phyloP scores from a whole-genome alignment of 2,113 vertebrate genomes.

The Megalops atlanticus region DNA sequence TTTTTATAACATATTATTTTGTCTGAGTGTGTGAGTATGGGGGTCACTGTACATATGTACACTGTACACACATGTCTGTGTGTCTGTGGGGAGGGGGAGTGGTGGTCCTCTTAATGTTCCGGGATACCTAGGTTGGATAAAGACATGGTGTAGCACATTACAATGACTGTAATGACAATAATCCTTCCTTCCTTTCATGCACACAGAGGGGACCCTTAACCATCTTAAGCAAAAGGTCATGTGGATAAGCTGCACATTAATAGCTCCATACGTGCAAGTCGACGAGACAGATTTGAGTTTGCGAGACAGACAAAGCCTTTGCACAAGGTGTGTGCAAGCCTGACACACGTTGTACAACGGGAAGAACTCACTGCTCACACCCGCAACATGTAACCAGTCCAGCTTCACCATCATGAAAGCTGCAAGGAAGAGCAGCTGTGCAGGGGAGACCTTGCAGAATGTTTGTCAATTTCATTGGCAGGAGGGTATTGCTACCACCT shows the following conservation, averaged over 20 bases:
- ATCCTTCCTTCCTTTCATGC: constrained; percentile 18
- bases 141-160: neutral
- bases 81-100: neutral
- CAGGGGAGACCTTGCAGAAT: too few species aligned
- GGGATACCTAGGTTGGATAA: neutral
- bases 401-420: too few species aligned
- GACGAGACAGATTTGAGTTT: constrained; percentile 22
- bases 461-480: too few species aligned
- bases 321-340: neutral
- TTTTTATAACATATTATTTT: too few species aligned
- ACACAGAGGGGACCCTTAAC: constrained; percentile 51
- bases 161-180: constrained; percentile 22
- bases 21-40: too few species aligned
- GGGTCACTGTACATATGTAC: too few species aligned
- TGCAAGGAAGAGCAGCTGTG: too few species aligned
- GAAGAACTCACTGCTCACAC: neutral
- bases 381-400: too few species aligned
- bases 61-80: too few species aligned
- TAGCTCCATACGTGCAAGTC: constrained; percentile 32
- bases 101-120: neutral
- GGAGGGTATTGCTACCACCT: too few species aligned
- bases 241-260: constrained; percentile 61
- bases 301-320: constrained; percentile 15
- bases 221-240: constrained; percentile 71
- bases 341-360: neutral